A percentile compares a stretch with the other conserved stretches of the same genome.
Conservation (phyloP, 2,113 vertebrate genomes). For the Zapornia atra region DNA sequence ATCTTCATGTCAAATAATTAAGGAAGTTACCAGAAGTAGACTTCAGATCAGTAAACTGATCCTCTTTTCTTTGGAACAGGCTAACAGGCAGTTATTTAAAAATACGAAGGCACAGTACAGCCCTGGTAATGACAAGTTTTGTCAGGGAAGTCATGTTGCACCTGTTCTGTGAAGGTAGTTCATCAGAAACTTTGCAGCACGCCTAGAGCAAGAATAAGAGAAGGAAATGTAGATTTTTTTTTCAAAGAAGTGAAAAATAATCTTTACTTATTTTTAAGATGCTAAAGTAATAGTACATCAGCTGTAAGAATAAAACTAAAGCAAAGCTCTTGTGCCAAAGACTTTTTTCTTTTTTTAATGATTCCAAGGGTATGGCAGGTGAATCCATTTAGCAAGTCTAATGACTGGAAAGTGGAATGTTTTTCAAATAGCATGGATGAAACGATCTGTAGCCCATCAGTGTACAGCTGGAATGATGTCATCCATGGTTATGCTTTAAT, state of each 20-base stretch:
- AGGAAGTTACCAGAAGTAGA: slow-evolving; percentile 40
- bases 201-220: not conserved
- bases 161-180: not conserved
- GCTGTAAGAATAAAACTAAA: not conserved
- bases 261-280: not conserved
- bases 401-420: slow-evolving; percentile 74
- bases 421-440: slow-evolving; percentile 63
- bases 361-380: slow-evolving; percentile 55
- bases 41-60: slow-evolving; percentile 1
- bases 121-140: not conserved
- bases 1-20: slow-evolving; percentile 28
- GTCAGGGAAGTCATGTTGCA: not conserved
- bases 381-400: slow-evolving; percentile 71
- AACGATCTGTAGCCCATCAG: slow-evolving; percentile 70
- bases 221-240: not conserved
- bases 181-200: slow-evolving; percentile 7
- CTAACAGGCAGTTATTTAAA: not conserved
- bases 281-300: not conserved
- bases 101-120: not conserved
- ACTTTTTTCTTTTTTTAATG: not conserved
- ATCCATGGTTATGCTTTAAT: slow-evolving; percentile 73
- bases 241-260: not conserved
- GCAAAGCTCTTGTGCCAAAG: not conserved
- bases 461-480: slow-evolving; percentile 74
- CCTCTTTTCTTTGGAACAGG: not conserved